Percentiles rank a stretch among this genome's conserved stretches.
These are phyloP conservation scores for Hipposideros larvatus DNA, from an alignment of 2,797 vertebrate species.

Conservation along the genomic window DNA sequence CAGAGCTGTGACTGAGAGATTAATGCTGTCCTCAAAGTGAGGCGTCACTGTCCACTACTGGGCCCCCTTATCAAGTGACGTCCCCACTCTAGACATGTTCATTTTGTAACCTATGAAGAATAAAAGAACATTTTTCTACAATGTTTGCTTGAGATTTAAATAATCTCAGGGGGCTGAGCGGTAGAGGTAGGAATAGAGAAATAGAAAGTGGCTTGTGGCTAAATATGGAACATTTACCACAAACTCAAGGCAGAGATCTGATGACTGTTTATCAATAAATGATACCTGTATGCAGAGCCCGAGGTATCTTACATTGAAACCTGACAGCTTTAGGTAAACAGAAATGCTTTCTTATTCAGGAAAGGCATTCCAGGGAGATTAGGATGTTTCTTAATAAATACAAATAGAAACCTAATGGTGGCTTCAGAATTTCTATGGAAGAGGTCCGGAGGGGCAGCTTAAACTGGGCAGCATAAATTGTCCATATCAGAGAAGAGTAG, in stretches of 20 bases:
- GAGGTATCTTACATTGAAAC: background rate
- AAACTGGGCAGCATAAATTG: background rate
- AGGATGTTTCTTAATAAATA: background rate
- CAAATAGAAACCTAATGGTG: background rate
- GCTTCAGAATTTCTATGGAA: background rate
- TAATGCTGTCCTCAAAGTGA: background rate
- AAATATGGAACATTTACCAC: background rate
- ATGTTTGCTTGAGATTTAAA: background rate
- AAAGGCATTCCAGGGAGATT: constrained; percentile 28
- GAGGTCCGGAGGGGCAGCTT: background rate
- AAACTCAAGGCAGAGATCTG: background rate
- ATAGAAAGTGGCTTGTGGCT: background rate
- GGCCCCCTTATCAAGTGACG: background rate
- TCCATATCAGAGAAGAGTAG: background rate
- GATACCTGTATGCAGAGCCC: background rate
- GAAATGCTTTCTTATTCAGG: background rate
- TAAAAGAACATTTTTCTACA: background rate
- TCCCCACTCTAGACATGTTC: background rate
- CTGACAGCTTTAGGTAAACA: background rate
- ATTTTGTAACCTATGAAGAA: background rate
- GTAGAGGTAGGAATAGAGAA: background rate
- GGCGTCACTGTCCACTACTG: background rate
- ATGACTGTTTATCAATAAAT: background rate
- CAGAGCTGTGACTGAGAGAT: background rate
- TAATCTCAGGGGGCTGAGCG: background rate